Conservation (phyloP, 1,140 invertebrate species). For the Drosophila rhopaloa region DNA sequence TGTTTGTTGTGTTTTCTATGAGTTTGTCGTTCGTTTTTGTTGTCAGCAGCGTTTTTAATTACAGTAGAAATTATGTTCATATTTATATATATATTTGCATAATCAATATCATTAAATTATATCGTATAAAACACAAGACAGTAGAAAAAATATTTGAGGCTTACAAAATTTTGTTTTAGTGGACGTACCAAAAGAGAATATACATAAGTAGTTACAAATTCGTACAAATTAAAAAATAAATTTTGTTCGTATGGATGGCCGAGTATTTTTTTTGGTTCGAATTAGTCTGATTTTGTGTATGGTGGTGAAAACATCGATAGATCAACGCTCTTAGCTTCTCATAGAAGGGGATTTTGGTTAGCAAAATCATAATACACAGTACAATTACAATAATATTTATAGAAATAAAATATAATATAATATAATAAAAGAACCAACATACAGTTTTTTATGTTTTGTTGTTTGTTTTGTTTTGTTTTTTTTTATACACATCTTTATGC, state of each 20-base stretch:
- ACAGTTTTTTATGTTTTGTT: conserved; percentile 46
- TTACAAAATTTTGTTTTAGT: conserved; percentile 55
- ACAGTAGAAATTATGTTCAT: conserved; percentile 73
- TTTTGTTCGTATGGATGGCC: conserved; percentile 57
- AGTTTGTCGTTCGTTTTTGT: conserved; percentile 39
- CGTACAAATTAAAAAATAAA: conserved; percentile 45
- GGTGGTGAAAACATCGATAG: conserved; percentile 50
- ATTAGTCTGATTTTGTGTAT: conserved; percentile 49
- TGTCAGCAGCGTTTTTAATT: conserved; percentile 74
- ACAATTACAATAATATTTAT: conserved; percentile 53
- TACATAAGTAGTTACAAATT: conserved; percentile 46
- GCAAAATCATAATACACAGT: conserved; percentile 68
- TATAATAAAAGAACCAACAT: conserved; percentile 68
- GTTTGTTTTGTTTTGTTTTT: conserved; percentile 60
- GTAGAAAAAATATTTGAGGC: conserved; percentile 46
- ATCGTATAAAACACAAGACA: conserved; percentile 55
- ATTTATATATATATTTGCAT: conserved; percentile 77
- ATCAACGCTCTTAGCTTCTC: conserved; percentile 46
- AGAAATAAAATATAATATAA: conserved; percentile 62
- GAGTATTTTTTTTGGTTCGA: conserved; percentile 79
- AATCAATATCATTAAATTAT: conserved; percentile 70
- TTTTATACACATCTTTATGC: conserved; percentile 54
- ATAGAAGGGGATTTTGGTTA: conserved; percentile 40
- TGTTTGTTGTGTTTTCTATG: conserved; percentile 46
- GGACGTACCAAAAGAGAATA: conserved; percentile 52